phyloP scores from a whole-genome alignment of 2,797 vertebrate species.

The Potorous gilbertii region DNA sequence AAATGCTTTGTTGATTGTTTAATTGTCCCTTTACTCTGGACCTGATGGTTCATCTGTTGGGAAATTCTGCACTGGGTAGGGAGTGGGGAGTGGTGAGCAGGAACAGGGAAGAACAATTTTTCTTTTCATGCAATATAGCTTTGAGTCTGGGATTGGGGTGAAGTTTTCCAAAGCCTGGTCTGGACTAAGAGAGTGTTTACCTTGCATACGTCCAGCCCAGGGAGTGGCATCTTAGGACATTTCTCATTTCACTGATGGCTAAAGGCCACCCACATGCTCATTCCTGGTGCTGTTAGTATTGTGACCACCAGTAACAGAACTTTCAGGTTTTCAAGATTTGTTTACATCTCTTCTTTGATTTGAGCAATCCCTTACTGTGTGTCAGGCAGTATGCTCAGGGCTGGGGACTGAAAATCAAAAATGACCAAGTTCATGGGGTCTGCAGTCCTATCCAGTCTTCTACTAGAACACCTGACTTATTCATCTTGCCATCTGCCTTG shows the following conservation, averaged over 20 bases:
- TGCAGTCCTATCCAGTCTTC: neutral
- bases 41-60: neutral
- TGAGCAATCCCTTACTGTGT: neutral
- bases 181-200: neutral
- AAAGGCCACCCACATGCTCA: neutral
- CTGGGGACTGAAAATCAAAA: neutral
- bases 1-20: neutral
- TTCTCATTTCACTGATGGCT: neutral
- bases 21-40: neutral
- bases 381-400: neutral
- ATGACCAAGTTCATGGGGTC: neutral
- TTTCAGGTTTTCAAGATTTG: neutral
- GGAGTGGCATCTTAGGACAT: neutral
- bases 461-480: neutral
- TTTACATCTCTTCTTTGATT: neutral
- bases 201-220: neutral
- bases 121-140: neutral
- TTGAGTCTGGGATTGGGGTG: neutral
- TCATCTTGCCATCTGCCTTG: neutral
- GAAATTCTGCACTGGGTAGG: neutral
- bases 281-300: neutral
- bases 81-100: neutral
- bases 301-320: neutral
- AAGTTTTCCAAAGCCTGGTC: neutral
- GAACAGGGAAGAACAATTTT: neutral